Conservation (phyloP, 2,888 invertebrate genomes). For the Polyommatus icarus region DNA sequence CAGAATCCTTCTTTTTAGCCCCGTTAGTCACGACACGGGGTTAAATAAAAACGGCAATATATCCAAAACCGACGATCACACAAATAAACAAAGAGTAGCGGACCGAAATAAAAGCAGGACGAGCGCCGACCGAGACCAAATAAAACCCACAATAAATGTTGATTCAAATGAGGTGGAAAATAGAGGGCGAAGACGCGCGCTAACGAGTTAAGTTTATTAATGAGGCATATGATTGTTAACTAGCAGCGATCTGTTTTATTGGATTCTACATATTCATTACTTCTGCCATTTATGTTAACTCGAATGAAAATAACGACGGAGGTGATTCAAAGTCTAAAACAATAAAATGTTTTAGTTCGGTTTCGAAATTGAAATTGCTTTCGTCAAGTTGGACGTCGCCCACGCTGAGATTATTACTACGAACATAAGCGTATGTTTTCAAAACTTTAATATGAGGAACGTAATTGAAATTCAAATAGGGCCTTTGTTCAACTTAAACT, state of each 20-base stretch:
- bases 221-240: conserved; percentile 23
- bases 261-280: conserved; percentile 12
- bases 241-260: conserved; percentile 1
- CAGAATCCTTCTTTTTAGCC: conserved; percentile 48
- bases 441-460: conserved; percentile 17
- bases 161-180: conserved; percentile 49
- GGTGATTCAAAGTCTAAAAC: not conserved
- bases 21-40: conserved; percentile 58
- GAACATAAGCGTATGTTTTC: conserved; percentile 8
- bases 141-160: conserved; percentile 43
- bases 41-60: conserved; percentile 55
- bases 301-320: not conserved
- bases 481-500: not conserved
- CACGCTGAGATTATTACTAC: conserved; percentile 14
- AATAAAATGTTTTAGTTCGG: not conserved
- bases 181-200: conserved; percentile 42
- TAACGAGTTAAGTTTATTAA: conserved; percentile 28
- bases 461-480: conserved; percentile 23
- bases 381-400: conserved; percentile 6
- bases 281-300: not conserved
- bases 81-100: conserved; percentile 59
- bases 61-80: conserved; percentile 54
- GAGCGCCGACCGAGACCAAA: conserved; percentile 47
- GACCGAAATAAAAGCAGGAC: conserved; percentile 58
- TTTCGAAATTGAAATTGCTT: conserved; percentile 18